A percentile compares a stretch with the other conserved stretches of the same genome.
Conservation (phyloP, 2,888 invertebrate genomes). For the Sepioteuthis lessoniana region DNA sequence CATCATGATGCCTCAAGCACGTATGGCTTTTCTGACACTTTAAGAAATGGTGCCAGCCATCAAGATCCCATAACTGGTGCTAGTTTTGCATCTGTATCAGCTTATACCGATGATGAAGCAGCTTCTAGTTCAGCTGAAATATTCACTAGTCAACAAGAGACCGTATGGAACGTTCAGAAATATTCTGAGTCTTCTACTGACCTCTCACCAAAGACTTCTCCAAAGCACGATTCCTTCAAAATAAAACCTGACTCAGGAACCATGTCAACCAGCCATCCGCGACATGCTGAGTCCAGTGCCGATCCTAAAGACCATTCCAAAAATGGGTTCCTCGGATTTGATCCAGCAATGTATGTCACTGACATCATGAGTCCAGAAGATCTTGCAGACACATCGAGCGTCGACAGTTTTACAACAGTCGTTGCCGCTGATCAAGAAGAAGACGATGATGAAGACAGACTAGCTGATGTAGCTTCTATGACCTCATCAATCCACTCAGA, state of each 20-base stretch:
- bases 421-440: constrained; percentile 70
- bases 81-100: background rate
- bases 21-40: background rate
- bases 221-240: constrained; percentile 57
- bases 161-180: constrained; percentile 43
- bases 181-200: constrained; percentile 34
- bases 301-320: constrained; percentile 51
- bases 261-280: constrained; percentile 51
- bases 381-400: constrained; percentile 72
- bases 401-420: constrained; percentile 75
- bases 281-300: constrained; percentile 49
- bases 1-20: constrained; percentile 34
- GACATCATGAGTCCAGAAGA: constrained; percentile 59
- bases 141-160: constrained; percentile 43
- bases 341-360: constrained; percentile 34
- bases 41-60: background rate
- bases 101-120: background rate
- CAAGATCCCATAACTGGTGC: constrained; percentile 52
- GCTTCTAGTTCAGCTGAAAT: constrained; percentile 48
- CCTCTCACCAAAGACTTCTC: constrained; percentile 1
- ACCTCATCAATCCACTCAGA: constrained; percentile 77
- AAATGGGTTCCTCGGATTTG: constrained; percentile 45
- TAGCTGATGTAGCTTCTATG: constrained; percentile 78
- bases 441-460: constrained; percentile 79
- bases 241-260: constrained; percentile 55